Conservation (phyloP, 2,888 invertebrate species). For the Meteorus colon region DNA sequence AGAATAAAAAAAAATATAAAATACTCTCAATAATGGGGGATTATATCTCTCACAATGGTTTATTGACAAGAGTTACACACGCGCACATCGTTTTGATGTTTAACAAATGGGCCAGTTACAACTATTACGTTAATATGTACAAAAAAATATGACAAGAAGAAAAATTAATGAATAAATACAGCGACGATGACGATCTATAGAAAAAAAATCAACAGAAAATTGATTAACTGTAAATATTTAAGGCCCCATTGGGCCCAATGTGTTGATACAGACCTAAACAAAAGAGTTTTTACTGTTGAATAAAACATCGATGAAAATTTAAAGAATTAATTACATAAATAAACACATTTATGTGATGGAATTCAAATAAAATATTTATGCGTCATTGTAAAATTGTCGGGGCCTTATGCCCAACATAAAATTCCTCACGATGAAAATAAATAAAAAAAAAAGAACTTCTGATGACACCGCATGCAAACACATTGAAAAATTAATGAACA, state of each 20-base stretch:
- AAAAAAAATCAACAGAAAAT: too few species aligned
- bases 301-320: too few species aligned
- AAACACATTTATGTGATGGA: too few species aligned
- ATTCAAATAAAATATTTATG: not conserved
- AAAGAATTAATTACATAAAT: too few species aligned
- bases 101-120: not conserved
- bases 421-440: not conserved
- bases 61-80: not conserved
- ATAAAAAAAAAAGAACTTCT: conserved; percentile 23
- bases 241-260: too few species aligned
- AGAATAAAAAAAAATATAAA: conserved; percentile 36
- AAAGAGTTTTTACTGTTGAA: too few species aligned
- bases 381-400: not conserved
- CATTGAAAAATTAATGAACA: conserved; percentile 5
- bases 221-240: too few species aligned
- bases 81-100: not conserved
- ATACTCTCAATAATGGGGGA: not conserved
- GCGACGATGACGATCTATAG: too few species aligned
- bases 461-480: not conserved
- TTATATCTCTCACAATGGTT: not conserved
- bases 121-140: too few species aligned
- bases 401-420: not conserved
- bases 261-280: too few species aligned
- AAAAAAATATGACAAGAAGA: too few species aligned
- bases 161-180: too few species aligned